phyloP scores from a whole-genome alignment of 2,888 invertebrate species.

The Polia nebulosa region DNA sequence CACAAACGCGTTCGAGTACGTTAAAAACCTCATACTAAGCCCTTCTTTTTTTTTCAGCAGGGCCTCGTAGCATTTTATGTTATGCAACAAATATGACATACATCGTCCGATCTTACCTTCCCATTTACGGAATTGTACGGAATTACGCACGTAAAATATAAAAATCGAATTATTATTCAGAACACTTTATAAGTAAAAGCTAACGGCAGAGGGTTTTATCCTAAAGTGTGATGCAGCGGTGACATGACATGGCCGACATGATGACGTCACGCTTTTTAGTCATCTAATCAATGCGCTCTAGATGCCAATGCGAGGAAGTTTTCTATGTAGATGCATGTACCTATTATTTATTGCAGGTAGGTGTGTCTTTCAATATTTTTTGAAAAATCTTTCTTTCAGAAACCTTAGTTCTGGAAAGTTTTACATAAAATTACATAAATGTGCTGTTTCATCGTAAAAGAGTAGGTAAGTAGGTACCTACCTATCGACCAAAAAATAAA shows the following conservation, averaged over 20 bases:
- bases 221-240: conserved; percentile 30
- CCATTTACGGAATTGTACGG: too few relatives aligned
- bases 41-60: too few relatives aligned
- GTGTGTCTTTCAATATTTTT: conserved; percentile 6
- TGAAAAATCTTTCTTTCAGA: not conserved
- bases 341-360: not conserved
- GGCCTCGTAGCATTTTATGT: too few relatives aligned
- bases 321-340: not conserved
- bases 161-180: conserved; percentile 13
- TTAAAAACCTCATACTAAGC: too few relatives aligned
- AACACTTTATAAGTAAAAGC: conserved; percentile 28
- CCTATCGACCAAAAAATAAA: too few relatives aligned
- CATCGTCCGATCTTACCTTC: too few relatives aligned
- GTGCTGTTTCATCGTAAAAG: not conserved
- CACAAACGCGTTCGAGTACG: too few relatives aligned
- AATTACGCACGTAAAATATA: too few relatives aligned
- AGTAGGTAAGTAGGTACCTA: too few relatives aligned
- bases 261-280: conserved; percentile 31
- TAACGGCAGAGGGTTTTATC: conserved; percentile 34
- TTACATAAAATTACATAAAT: not conserved
- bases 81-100: too few relatives aligned
- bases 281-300: conserved; percentile 20
- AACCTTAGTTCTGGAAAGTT: not conserved
- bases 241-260: conserved; percentile 23
- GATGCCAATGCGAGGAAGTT: conserved; percentile 2